Conservation (phyloP, 2,888 invertebrate genomes). For the Phyllotreta striolata region DNA sequence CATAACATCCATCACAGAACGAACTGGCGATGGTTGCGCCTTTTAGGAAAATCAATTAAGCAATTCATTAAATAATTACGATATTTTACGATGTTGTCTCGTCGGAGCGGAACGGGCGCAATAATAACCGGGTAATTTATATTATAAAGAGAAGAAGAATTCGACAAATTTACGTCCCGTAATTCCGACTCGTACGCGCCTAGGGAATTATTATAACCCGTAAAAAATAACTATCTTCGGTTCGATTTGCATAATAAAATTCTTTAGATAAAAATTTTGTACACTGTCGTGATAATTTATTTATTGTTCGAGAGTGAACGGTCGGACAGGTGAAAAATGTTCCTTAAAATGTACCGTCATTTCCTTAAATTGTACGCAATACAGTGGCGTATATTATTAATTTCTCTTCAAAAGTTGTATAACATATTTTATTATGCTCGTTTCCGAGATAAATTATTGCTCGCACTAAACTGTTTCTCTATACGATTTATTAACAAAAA, state of each 20-base stretch:
- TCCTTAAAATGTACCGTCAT: slow-evolving; percentile 19
- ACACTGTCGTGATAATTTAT: slow-evolving; percentile 12
- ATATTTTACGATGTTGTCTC: no score
- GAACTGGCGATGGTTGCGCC: no score
- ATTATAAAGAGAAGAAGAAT: slow-evolving; percentile 3
- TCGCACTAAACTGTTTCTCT: no score
- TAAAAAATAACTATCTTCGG: slow-evolving; percentile 10
- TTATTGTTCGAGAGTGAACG: slow-evolving; percentile 7
- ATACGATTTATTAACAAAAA: no score
- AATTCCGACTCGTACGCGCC: slow-evolving; percentile 6
- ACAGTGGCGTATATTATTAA: slow-evolving; percentile 2
- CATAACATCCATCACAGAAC: no score
- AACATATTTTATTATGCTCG: no score
- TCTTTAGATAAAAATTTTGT: slow-evolving; percentile 14
- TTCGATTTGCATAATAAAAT: slow-evolving; percentile 14
- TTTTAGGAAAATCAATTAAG: no score
- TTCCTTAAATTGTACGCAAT: slow-evolving; percentile 13
- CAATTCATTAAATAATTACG: no score
- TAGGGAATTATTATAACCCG: slow-evolving; percentile 8
- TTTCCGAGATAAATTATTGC: no score
- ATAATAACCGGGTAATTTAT: slow-evolving; percentile 13
- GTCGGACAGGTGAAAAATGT: slow-evolving; percentile 22
- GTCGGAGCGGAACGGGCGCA: background rate
- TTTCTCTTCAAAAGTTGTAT: background rate
- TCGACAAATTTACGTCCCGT: slow-evolving; percentile 17